Evolutionary conservation across 2,113 vertebrate species (phyloP).

Genomic region (Varanus salvator): DNA sequence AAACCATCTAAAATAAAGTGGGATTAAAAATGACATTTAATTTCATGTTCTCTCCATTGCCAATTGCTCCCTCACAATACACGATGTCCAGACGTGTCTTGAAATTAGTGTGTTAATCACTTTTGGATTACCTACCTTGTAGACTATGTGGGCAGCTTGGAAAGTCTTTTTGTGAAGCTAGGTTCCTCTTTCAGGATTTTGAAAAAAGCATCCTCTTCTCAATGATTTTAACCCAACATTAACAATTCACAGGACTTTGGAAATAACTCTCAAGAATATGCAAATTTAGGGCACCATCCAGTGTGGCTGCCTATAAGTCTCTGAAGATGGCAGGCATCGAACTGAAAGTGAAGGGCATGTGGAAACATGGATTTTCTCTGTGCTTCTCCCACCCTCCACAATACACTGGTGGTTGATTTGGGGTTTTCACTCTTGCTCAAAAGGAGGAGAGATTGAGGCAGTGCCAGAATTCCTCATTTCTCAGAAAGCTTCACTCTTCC

Average conservation of each 20-base stretch:
- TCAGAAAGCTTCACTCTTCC: too few relatives aligned
- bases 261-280: constrained; percentile 6
- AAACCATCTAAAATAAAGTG: constrained; percentile 31
- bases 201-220: neutral
- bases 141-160: neutral
- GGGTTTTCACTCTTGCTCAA: too few relatives aligned
- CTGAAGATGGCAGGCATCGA: too few relatives aligned
- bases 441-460: too few relatives aligned
- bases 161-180: neutral
- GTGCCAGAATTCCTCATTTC: too few relatives aligned
- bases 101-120: constrained; percentile 4
- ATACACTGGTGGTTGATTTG: too few relatives aligned
- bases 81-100: constrained; percentile 20
- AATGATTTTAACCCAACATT: neutral
- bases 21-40: neutral
- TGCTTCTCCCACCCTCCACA: too few relatives aligned
- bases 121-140: neutral
- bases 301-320: too few relatives aligned
- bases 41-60: constrained; percentile 8
- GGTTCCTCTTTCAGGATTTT: neutral
- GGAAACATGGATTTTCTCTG: too few relatives aligned
- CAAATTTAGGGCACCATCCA: neutral
- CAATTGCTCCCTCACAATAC: neutral
- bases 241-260: neutral
- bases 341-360: too few relatives aligned